phyloP scores from a whole-genome alignment of 2,113 vertebrate genomes.

The cattle (Bos taurus) region DNA sequence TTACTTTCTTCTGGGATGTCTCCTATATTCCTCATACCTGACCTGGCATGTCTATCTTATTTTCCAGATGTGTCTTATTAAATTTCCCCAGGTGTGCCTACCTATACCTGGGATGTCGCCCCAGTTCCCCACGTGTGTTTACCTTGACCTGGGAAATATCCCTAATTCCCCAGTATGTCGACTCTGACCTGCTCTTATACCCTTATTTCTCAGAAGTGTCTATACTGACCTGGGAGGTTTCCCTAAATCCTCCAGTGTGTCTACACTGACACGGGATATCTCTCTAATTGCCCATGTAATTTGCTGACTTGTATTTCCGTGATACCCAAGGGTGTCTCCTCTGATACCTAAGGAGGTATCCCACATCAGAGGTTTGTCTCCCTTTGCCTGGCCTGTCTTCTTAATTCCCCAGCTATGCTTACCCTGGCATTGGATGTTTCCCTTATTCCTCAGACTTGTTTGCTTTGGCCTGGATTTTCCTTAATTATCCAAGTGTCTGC shows the following conservation, averaged over 20 bases:
- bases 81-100: not conserved
- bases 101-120: not conserved
- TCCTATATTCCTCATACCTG: not conserved
- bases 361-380: rapidly evolving
- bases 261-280: not conserved
- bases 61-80: not conserved
- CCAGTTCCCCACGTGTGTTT: not conserved
- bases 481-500: not conserved
- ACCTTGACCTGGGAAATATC: not conserved
- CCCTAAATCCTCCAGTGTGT: too few species aligned
- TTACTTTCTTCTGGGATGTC: not conserved
- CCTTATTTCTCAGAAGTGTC: not conserved
- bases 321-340: not conserved
- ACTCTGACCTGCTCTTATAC: not conserved
- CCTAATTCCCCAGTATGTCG: not conserved
- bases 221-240: not conserved
- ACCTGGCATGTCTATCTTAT: not conserved
- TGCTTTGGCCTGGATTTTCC: not conserved
- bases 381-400: not conserved
- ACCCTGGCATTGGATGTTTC: too few species aligned
- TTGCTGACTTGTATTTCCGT: not conserved
- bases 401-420: not conserved
- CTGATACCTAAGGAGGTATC: not conserved
- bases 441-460: not conserved
- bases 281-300: not conserved